Evolutionary conservation across 2,797 vertebrate species (phyloP).

Genomic region (Urocyon cinereoargenteus): DNA sequence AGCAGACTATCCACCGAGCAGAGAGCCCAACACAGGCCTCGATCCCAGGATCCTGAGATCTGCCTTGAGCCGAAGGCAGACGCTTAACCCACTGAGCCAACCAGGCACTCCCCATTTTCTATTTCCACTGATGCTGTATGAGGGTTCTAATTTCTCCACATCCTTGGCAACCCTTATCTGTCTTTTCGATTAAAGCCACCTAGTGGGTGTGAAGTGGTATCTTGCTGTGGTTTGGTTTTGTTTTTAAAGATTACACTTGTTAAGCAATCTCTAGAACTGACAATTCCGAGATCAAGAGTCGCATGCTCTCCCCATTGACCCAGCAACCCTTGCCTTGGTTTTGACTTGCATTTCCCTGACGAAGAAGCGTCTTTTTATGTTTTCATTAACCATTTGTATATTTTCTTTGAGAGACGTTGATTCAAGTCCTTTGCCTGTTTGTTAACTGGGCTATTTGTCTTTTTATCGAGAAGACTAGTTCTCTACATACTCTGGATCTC

Average conservation of each 20-base stretch:
- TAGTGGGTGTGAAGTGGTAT: neutral
- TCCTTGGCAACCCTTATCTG: neutral
- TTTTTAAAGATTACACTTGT: neutral
- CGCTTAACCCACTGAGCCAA: too few species aligned
- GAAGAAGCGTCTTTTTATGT: neutral
- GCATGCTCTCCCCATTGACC: neutral
- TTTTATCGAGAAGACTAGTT: neutral
- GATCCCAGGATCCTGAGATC: too few species aligned
- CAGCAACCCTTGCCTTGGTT: neutral
- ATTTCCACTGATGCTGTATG: neutral
- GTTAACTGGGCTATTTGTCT: neutral
- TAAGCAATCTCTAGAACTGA: neutral
- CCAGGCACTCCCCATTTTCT: neutral
- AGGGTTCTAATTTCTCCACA: neutral
- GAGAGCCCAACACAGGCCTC: too few species aligned
- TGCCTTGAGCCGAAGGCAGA: too few species aligned
- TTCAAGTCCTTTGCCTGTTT: neutral
- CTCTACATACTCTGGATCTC: neutral
- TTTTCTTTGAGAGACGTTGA: neutral
- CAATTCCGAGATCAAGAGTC: neutral
- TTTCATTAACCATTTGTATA: neutral
- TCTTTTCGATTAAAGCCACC: neutral
- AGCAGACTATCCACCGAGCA: too few species aligned
- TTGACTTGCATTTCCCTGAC: neutral
- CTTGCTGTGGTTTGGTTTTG: neutral